Conservation (phyloP, 1,140 invertebrate species). For the Bemisia tabaci region DNA sequence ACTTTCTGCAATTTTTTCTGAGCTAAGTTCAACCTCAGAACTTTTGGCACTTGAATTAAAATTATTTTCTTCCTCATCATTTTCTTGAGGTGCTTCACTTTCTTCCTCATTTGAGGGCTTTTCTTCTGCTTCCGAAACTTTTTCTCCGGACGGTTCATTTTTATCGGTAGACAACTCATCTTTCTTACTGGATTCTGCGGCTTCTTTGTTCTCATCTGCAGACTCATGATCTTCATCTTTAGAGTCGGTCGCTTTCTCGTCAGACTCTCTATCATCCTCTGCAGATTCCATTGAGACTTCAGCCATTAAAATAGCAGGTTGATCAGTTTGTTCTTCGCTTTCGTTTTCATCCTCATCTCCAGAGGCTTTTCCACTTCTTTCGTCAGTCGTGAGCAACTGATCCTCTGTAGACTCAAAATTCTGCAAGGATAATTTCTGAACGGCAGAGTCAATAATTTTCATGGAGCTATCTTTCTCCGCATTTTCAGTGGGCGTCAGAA, state of each 20-base stretch:
- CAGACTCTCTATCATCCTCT: constrained; percentile 27
- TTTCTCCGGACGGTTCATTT: neutral
- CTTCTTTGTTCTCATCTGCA: no score
- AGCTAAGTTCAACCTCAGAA: no score
- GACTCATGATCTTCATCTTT: constrained; percentile 5
- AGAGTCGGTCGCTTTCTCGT: constrained; percentile 27
- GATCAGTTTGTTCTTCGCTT: constrained; percentile 13
- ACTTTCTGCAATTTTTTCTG: no score
- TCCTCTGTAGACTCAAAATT: constrained; percentile 20
- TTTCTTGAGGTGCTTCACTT: neutral
- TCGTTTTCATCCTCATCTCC: constrained; percentile 6
- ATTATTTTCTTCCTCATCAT: no score
- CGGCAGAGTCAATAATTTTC: constrained; percentile 17
- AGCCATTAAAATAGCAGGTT: no score
- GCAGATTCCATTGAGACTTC: no score
- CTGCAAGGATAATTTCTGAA: constrained; percentile 16
- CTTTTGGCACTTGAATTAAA: no score
- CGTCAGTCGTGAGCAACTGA: constrained; percentile 29
- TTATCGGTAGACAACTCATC: no score
- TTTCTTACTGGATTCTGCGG: no score
- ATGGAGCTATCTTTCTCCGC: constrained; percentile 25
- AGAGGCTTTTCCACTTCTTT: constrained; percentile 25
- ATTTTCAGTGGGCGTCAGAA: constrained; percentile 42
- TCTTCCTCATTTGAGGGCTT: neutral
- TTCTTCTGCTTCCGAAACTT: neutral